A percentile compares a stretch with the other conserved stretches of the same genome.
Conservation (phyloP, 2,113 vertebrate genomes). For the Peromyscus californicus region DNA sequence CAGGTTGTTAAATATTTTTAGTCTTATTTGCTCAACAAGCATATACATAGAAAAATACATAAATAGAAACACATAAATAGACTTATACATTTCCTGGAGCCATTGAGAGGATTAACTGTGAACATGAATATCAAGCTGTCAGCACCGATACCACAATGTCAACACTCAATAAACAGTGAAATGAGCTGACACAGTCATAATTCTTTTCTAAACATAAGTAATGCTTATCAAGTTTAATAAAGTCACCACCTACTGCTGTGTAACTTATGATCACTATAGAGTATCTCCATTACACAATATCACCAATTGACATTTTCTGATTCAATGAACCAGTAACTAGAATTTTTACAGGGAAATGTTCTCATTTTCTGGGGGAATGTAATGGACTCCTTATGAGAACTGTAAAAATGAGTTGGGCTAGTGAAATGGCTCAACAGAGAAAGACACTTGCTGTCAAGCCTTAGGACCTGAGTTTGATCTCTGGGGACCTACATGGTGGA, state of each 20-base stretch:
- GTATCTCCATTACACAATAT: not conserved
- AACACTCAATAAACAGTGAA: not conserved
- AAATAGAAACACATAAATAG: not conserved
- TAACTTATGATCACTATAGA: not conserved
- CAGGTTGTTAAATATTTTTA: slow-evolving; percentile 7
- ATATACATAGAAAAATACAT: not conserved
- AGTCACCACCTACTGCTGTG: not conserved
- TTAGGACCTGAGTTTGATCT: too few relatives aligned
- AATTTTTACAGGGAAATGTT: not conserved
- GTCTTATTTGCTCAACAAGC: slow-evolving; percentile 3
- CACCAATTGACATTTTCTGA: not conserved
- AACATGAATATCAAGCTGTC: not conserved
- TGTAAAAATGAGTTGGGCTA: not conserved
- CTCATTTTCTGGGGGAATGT: not conserved
- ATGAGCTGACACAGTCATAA: not conserved
- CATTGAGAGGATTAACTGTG: slow-evolving; percentile 29
- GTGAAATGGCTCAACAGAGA: not conserved
- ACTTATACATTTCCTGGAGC: not conserved
- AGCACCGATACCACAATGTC: not conserved
- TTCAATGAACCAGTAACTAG: not conserved
- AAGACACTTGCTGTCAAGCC: not conserved
- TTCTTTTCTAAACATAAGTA: not conserved
- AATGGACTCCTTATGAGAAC: not conserved
- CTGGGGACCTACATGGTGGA: not conserved
- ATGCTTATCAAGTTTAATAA: not conserved